Conservation (phyloP, 2,113 vertebrate species). For the Numida meleagris region DNA sequence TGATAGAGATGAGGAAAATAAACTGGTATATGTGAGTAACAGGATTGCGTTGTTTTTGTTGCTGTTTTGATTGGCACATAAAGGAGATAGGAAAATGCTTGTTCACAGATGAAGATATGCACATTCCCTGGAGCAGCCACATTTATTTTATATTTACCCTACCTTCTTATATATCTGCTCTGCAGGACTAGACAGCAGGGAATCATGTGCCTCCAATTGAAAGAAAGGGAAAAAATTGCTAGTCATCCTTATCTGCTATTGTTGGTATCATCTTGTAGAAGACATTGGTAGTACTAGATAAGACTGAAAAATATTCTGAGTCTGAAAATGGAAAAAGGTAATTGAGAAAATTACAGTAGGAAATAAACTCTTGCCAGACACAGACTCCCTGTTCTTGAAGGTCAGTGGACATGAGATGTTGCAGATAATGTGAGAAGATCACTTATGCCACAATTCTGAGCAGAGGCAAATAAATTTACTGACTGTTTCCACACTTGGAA, state of each 20-base stretch:
- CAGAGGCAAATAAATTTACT: neutral
- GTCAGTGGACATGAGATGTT: neutral
- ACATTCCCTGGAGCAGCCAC: neutral
- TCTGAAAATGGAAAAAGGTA: neutral
- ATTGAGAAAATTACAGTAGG: neutral
- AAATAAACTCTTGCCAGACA: neutral
- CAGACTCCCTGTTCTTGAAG: neutral
- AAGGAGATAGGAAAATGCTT: neutral
- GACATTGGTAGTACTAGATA: neutral
- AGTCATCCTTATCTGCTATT: neutral
- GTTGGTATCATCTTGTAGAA: neutral
- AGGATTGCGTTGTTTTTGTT: neutral
- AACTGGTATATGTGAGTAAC: slow-evolving; percentile 18
- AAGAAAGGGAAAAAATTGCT: neutral
- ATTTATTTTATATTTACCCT: neutral
- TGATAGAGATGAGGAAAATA: neutral
- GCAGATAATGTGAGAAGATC: neutral
- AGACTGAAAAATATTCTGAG: neutral
- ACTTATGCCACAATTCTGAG: neutral
- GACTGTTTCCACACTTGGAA: neutral
- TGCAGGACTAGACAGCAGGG: neutral
- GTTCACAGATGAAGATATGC: neutral
- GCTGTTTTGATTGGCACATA: neutral
- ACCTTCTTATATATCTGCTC: neutral
- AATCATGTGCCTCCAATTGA: neutral